A percentile compares a stretch with the other conserved stretches of the same genome.
Evolutionary conservation across 2,113 vertebrate species (phyloP).

Genomic region (Pomatorhinus ruficollis): DNA sequence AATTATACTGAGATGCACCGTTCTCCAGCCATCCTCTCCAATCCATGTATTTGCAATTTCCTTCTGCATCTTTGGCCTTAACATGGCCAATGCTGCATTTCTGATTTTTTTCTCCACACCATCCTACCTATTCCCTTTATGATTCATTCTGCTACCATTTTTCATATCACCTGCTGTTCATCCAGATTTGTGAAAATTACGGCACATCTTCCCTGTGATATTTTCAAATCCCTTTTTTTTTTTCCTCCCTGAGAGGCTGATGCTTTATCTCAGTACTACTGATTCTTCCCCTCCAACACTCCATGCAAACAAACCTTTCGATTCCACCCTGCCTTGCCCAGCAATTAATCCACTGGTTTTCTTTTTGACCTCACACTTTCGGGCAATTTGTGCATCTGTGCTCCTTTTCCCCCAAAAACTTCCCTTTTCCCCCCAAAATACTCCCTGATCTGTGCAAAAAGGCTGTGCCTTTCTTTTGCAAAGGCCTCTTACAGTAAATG

Average conservation of each 20-base stretch:
- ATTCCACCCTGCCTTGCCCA: background rate
- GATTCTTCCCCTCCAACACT: background rate
- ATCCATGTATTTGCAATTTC: background rate
- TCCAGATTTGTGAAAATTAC: background rate
- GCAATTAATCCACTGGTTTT: background rate
- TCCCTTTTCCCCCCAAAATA: background rate
- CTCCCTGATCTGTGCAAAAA: fast-evolving
- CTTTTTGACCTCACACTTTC: background rate
- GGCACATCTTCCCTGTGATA: background rate
- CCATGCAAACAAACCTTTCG: background rate
- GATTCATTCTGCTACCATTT: background rate
- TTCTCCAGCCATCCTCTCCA: background rate
- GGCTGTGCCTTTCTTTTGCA: background rate
- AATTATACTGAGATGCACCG: fast-evolving
- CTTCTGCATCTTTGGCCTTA: background rate
- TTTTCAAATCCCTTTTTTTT: background rate
- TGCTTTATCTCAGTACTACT: background rate
- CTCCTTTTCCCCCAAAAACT: background rate
- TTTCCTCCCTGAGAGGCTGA: background rate
- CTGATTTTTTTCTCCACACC: background rate
- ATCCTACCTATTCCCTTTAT: background rate
- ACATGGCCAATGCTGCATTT: background rate
- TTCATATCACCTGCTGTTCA: background rate
- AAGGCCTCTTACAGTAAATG: fast-evolving
- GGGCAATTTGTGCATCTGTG: background rate